Conservation (phyloP, 2,797 vertebrate genomes). For the Lycodopsis pacificus region DNA sequence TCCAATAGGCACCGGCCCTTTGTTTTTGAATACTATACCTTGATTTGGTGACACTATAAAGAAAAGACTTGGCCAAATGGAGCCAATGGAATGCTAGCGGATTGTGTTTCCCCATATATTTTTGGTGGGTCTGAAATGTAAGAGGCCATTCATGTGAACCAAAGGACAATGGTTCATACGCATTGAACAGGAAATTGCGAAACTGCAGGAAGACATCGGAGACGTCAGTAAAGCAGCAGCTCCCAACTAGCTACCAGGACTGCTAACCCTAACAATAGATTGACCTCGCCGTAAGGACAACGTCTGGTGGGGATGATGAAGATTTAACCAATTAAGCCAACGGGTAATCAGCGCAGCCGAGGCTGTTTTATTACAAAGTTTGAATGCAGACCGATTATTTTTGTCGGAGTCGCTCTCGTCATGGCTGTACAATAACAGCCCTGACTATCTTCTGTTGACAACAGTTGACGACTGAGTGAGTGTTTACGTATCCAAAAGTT, state of each 20-base stretch:
- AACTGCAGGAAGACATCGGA: conserved; percentile 1
- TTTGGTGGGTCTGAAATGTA: not conserved
- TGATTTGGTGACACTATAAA: not conserved
- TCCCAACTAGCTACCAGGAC: not conserved
- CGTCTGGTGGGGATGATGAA: not conserved
- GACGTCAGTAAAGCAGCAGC: not conserved
- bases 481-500: not conserved
- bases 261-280: not conserved
- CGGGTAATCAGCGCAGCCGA: not conserved
- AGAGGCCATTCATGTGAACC: not conserved
- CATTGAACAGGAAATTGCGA: not conserved
- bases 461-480: not conserved
- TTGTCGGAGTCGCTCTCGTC: not conserved
- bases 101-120: not conserved
- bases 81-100: not conserved
- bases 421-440: not conserved
- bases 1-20: not conserved
- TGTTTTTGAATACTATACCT: not conserved
- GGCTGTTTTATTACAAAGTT: not conserved
- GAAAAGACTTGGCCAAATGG: not conserved
- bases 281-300: not conserved
- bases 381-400: not conserved
- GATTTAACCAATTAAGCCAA: not conserved
- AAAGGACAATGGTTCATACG: not conserved
- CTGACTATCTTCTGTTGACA: not conserved